Conservation (phyloP, 2,888 invertebrate genomes). For the Hyposoter dolosus region DNA sequence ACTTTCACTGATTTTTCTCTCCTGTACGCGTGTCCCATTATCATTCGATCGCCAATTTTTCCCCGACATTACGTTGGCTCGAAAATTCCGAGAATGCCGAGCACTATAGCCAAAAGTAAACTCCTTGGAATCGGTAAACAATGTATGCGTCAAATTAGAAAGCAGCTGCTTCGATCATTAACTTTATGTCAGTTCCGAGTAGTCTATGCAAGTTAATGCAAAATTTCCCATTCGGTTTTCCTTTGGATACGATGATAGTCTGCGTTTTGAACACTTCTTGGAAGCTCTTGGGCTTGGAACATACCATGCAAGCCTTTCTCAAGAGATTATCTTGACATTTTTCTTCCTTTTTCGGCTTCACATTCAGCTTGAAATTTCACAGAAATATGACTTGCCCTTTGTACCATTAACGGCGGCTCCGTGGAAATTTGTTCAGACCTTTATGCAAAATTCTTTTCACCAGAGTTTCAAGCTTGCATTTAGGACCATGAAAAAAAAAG, state of each 20-base stretch:
- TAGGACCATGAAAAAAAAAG: not conserved
- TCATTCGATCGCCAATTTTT: slow-evolving; percentile 49
- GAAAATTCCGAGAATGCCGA: slow-evolving; percentile 18
- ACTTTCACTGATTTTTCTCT: slow-evolving; percentile 2
- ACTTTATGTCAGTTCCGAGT: not conserved
- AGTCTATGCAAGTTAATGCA: too few species aligned
- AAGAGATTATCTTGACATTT: too few species aligned
- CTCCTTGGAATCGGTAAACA: not conserved
- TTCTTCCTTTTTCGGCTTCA: too few species aligned
- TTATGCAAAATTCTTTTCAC: not conserved
- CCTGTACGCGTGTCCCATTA: slow-evolving; percentile 34
- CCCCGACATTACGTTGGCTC: slow-evolving; percentile 21
- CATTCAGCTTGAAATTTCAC: too few species aligned
- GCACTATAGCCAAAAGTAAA: slow-evolving; percentile 12
- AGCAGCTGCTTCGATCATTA: not conserved
- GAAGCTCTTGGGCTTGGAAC: too few species aligned
- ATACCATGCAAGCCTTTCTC: too few species aligned
- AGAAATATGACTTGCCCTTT: too few species aligned
- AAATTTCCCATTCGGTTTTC: too few species aligned
- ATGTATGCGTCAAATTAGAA: slow-evolving; percentile 13
- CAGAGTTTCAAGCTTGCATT: not conserved
- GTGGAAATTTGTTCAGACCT: too few species aligned
- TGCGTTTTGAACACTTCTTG: too few species aligned
- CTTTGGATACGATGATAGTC: too few species aligned
- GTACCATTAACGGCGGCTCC: too few species aligned